Base-by-base conservation (phyloP, 1,140 invertebrate species). In the Drosophila novamexicana region DNA sequence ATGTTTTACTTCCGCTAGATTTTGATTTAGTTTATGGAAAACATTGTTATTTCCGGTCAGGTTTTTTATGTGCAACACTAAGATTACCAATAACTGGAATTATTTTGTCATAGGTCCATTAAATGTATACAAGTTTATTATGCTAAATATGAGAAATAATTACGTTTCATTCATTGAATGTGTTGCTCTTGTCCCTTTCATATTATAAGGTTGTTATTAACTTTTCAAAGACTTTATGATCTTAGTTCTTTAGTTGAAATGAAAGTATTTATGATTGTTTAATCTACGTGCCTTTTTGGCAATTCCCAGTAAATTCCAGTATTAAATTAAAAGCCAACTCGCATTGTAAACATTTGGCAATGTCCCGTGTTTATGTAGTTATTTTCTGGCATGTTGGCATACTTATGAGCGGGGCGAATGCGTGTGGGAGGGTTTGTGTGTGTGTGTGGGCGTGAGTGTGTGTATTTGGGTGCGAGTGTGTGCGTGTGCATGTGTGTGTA, bases 271-370 rank as follows among this genome's bases (percentile, higher is more conserved):
- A 36, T 61, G 44, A 40, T n/a, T 16, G 18, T 40, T 63, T 63
- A n/a, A 34, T 50, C 37, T 47, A 37, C 61, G 40, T 47, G 40
- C 52, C 10, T 12, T 49, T 82, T 81, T 78, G 47, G 75, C 61
- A 66, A 78, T 72, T 82, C 37, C 32, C 16, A 59, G 42, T n/a
- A 37, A 69, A 75, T 66, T 84, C 64, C 54, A 49, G 78, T 63
- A 75, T 75, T 70, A 67, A 82, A 77, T 88, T 65, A 57, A 88
- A 76, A 61, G 63, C 71, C 70, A 69, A 65, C 50, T 62, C 40
- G 50, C 52, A 63, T 59, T 54, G 64, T 52, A 69, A 69, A 88
- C 67, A 82, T 82, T 88, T 56, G 79, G 64, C 70, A 70, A 79
- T 65, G 58, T n/a, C 36, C 47, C 64, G 45, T 62, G 49, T 68